These are phyloP conservation scores for Oncorhynchus keta DNA, from an alignment of 2,113 vertebrate species.

Conservation along the genomic window DNA sequence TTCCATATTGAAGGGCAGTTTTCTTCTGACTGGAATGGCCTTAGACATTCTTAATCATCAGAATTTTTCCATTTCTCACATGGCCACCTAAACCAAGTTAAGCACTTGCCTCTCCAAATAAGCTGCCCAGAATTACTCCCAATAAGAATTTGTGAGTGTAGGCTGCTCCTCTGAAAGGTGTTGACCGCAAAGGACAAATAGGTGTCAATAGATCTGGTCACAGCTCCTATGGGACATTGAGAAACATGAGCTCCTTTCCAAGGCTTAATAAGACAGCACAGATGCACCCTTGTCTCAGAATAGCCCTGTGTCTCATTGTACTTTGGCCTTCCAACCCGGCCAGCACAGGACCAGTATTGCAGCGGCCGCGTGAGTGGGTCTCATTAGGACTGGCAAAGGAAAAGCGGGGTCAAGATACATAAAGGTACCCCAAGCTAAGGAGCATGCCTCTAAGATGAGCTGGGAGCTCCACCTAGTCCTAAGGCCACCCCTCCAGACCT, in stretches of 20 bases:
- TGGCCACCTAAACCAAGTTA: conserved; percentile 59
- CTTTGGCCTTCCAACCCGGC: conserved; percentile 70
- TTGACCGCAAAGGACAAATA: conserved; percentile 75
- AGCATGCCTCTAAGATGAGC: conserved; percentile 88
- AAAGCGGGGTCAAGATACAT: conserved; percentile 98
- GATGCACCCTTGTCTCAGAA: conserved; percentile 75
- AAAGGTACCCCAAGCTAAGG: conserved; percentile 91
- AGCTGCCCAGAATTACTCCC: conserved; percentile 62
- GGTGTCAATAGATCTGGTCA: conserved; percentile 75
- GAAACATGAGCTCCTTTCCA: conserved; percentile 70
- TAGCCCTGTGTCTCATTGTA: conserved; percentile 72
- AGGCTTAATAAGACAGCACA: conserved; percentile 75
- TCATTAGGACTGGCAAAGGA: conserved; percentile 96
- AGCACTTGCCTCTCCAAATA: conserved; percentile 66
- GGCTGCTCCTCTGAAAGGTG: conserved; percentile 63
- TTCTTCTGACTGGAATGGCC: conserved; percentile 35
- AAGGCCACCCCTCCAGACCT: conserved; percentile 80
- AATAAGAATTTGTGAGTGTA: conserved; percentile 61
- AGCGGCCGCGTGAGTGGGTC: conserved; percentile 72
- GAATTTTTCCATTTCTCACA: conserved; percentile 16
- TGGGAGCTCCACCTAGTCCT: conserved; percentile 76
- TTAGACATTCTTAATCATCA: conserved; percentile 50
- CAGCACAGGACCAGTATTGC: conserved; percentile 66
- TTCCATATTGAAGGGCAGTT: conserved; percentile 41
- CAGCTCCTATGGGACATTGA: conserved; percentile 62